Evolutionary conservation across 2,888 invertebrate species (phyloP).

Genomic region (Nomada hirtipes): DNA sequence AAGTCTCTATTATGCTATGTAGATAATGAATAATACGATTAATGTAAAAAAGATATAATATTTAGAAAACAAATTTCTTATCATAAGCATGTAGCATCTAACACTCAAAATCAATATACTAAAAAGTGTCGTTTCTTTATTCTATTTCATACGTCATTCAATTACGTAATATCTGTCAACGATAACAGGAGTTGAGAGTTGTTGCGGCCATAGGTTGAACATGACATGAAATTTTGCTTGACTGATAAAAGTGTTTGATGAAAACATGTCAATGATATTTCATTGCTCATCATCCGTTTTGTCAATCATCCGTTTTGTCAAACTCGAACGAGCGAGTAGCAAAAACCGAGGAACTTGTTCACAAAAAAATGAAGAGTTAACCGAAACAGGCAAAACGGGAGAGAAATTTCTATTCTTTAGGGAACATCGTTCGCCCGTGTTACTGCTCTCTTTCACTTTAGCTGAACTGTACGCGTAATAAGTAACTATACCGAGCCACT

Average conservation of each 20-base stretch:
- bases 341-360: background rate
- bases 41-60: too few species aligned
- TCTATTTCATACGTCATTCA: background rate
- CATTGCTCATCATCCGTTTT: background rate
- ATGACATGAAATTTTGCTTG: background rate
- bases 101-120: background rate
- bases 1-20: too few species aligned
- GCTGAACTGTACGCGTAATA: constrained; percentile 41
- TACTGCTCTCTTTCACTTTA: constrained; percentile 24
- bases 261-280: constrained; percentile 1
- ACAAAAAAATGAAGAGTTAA: background rate
- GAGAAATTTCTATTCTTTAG: background rate
- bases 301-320: background rate
- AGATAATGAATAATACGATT: too few species aligned
- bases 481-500: constrained; percentile 19
- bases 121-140: constrained; percentile 3
- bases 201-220: too few species aligned
- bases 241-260: background rate
- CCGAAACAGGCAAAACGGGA: background rate
- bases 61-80: background rate
- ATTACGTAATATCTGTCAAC: background rate
- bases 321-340: background rate
- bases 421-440: constrained; percentile 35
- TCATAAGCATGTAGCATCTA: background rate
- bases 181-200: too few species aligned